Conservation (phyloP, 2,888 invertebrate species). For the Teleiodes luculella region DNA sequence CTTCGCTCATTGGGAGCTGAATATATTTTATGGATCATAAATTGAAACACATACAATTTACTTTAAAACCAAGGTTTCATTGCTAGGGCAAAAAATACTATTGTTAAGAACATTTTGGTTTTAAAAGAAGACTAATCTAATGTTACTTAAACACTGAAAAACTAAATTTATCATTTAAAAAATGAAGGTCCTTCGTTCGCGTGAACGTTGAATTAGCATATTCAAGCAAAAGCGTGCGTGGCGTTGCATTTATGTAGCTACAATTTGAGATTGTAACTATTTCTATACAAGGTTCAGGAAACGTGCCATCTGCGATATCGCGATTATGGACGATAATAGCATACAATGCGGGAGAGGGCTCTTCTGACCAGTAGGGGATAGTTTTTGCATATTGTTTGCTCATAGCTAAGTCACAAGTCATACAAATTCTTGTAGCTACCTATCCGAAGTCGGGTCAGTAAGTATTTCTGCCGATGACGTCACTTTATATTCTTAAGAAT, state of each 20-base stretch:
- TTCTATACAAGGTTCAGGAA: conserved; percentile 1
- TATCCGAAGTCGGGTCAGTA: not conserved
- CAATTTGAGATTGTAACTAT: not conserved
- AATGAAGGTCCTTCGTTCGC: not conserved
- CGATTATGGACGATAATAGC: conserved; percentile 6
- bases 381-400: not conserved
- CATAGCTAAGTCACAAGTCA: conserved; percentile 4
- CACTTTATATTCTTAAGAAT: conserved; percentile 30
- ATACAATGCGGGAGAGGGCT: conserved; percentile 7
- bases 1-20: conserved; percentile 3
- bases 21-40: conserved; percentile 17
- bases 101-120: no score
- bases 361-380: not conserved
- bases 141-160: no score
- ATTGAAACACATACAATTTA: conserved; percentile 1
- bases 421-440: not conserved
- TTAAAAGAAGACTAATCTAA: no score
- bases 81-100: no score
- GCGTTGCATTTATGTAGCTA: not conserved
- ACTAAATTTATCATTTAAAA: not conserved
- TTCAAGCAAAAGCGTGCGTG: not conserved
- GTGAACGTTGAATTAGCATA: conserved; percentile 1
- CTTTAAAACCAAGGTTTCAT: not conserved
- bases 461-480: conserved; percentile 12
- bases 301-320: conserved; percentile 11